Percentiles rank a stretch among this genome's conserved stretches.
These are phyloP conservation scores for Thermophis baileyi DNA, from an alignment of 2,113 vertebrate genomes.

Conservation along the genomic window DNA sequence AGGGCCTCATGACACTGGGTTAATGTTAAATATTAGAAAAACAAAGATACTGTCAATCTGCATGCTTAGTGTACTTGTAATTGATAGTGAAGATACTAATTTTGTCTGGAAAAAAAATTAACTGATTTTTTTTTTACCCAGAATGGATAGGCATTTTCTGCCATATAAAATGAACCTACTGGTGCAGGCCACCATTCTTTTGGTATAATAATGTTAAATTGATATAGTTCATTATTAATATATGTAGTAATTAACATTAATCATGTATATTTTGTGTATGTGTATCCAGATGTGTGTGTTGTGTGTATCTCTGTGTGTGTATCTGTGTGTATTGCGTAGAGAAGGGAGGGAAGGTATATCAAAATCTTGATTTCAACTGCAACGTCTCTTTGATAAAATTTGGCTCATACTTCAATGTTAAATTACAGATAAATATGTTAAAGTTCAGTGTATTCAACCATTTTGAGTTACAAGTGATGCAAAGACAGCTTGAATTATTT, in stretches of 20 bases:
- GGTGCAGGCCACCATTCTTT: not conserved
- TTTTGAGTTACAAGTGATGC: not conserved
- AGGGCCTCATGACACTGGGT: not conserved
- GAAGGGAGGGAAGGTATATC: not conserved
- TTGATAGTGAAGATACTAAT: not conserved
- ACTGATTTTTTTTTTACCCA: not conserved
- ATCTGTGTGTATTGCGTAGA: not conserved
- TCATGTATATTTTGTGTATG: not conserved
- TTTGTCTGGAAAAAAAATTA: not conserved
- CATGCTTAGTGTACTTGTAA: not conserved
- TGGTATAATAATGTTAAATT: not conserved
- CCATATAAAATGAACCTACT: not conserved
- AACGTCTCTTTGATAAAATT: not conserved
- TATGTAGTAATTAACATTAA: not conserved
- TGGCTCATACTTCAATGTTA: not conserved
- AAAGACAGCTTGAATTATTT: not conserved
- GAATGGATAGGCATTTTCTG: not conserved
- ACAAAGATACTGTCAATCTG: not conserved
- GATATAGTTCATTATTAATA: not conserved
- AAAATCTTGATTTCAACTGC: not conserved
- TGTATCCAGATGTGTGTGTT: not conserved
- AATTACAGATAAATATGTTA: not conserved
- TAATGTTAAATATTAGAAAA: not conserved
- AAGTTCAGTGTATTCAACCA: not conserved
- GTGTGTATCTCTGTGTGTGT: not conserved